Percentiles rank a stretch among this genome's conserved stretches.
Evolutionary conservation across 1,140 invertebrate genomes (phyloP).

Genomic region (Globodera rostochiensis): DNA sequence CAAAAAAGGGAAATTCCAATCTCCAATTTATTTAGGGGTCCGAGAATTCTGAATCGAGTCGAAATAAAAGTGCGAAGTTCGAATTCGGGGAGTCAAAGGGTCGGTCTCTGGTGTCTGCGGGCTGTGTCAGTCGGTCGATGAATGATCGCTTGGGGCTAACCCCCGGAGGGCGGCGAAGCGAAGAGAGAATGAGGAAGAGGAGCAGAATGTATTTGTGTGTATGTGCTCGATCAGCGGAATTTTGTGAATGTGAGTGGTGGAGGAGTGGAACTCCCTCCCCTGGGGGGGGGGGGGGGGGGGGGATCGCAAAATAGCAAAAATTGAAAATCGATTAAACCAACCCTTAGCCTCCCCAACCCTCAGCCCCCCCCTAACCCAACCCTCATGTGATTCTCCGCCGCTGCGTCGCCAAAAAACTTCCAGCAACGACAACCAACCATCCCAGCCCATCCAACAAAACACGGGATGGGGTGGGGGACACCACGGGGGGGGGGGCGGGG

Average conservation of each 20-base stretch:
- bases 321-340: constrained; percentile 30
- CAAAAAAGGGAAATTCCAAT: not conserved
- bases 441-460: not conserved
- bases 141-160: not conserved
- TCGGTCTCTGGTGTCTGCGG: not conserved
- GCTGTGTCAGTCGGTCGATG: not conserved
- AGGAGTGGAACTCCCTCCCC: not conserved
- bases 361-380: not conserved
- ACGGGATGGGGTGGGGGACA: not conserved
- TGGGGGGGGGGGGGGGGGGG: not conserved
- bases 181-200: not conserved
- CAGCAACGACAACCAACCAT: constrained; percentile 19
- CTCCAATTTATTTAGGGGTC: not conserved
- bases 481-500: not conserved
- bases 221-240: constrained; percentile 19
- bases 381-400: constrained; percentile 12
- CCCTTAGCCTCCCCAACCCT: constrained; percentile 9
- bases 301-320: constrained; percentile 27
- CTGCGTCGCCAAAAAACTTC: constrained; percentile 4
- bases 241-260: constrained; percentile 11
- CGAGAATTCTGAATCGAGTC: not conserved
- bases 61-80: not conserved
- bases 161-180: not conserved
- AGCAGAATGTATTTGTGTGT: not conserved
- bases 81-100: not conserved